Evolutionary conservation across 2,113 vertebrate species (phyloP).

Genomic region (Notothenia coriiceps): DNA sequence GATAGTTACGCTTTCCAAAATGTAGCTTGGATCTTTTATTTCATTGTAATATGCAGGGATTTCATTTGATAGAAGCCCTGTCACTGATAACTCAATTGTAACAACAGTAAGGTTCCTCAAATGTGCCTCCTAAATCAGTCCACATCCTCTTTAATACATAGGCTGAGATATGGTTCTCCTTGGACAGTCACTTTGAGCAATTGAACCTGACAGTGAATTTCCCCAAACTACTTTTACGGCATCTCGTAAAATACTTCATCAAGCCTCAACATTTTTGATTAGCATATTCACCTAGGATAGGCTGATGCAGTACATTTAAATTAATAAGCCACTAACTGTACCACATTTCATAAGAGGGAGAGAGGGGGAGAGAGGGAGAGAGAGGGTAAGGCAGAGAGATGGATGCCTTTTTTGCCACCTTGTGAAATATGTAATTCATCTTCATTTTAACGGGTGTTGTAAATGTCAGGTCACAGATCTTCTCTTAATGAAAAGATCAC

Average conservation of each 20-base stretch:
- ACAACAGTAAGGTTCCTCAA: conserved; percentile 10
- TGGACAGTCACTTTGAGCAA: conserved; percentile 69
- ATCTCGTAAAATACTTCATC: conserved; percentile 76
- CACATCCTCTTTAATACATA: conserved; percentile 57
- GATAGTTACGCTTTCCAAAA: not conserved
- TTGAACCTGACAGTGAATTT: conserved; percentile 76
- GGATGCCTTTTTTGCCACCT: conserved; percentile 76
- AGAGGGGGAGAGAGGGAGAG: conserved; percentile 36
- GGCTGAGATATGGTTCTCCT: conserved; percentile 59
- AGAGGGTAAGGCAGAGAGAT: conserved; percentile 59
- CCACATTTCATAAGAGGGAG: conserved; percentile 63
- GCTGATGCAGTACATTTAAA: conserved; percentile 73
- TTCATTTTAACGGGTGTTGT: conserved; percentile 81
- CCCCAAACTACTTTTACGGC: conserved; percentile 76
- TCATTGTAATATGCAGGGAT: not conserved
- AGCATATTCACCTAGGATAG: conserved; percentile 75
- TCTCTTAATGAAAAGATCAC: conserved; percentile 80
- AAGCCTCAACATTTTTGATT: conserved; percentile 79
- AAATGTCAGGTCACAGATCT: conserved; percentile 82
- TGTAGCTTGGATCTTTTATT: not conserved
- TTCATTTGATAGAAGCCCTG: not conserved
- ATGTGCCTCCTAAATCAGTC: conserved; percentile 48
- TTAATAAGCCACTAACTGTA: conserved; percentile 80
- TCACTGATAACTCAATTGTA: conserved; percentile 27
- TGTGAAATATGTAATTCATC: conserved; percentile 82